These are phyloP conservation scores for Aphrophora alni DNA, from an alignment of 2,888 invertebrate genomes.

Conservation along the genomic window DNA sequence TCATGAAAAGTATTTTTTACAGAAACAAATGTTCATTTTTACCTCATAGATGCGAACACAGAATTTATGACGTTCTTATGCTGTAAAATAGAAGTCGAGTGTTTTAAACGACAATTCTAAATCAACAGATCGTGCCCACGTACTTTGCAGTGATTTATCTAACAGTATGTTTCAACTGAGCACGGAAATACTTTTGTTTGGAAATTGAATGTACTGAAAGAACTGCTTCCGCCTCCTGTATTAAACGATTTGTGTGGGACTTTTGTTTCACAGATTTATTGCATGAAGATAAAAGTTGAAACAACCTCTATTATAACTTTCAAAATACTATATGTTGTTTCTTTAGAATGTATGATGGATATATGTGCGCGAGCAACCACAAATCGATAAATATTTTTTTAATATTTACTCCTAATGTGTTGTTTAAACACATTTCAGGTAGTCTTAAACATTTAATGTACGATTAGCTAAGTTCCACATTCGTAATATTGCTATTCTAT, in stretches of 20 bases:
- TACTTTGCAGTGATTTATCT: background rate
- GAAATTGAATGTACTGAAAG: conserved; percentile 6
- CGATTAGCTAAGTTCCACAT: no score
- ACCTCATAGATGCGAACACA: background rate
- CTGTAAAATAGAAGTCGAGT: background rate
- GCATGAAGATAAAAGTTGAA: background rate
- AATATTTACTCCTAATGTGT: no score
- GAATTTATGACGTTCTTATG: background rate
- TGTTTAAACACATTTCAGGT: no score
- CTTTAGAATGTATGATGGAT: no score
- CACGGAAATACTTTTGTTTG: background rate
- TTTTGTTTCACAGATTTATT: background rate
- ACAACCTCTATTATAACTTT: background rate
- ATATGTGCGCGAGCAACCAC: no score
- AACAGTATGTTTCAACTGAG: background rate
- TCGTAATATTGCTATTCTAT: no score
- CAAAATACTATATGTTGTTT: no score
- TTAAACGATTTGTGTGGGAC: background rate
- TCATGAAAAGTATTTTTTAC: no score
- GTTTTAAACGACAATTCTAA: background rate
- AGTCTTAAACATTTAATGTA: no score
- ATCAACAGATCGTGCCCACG: conserved; percentile 2
- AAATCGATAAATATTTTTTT: no score
- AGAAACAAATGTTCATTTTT: no score
- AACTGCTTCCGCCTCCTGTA: background rate